Conservation (phyloP, 1,140 invertebrate genomes). For the Drosophila bifasciata region DNA sequence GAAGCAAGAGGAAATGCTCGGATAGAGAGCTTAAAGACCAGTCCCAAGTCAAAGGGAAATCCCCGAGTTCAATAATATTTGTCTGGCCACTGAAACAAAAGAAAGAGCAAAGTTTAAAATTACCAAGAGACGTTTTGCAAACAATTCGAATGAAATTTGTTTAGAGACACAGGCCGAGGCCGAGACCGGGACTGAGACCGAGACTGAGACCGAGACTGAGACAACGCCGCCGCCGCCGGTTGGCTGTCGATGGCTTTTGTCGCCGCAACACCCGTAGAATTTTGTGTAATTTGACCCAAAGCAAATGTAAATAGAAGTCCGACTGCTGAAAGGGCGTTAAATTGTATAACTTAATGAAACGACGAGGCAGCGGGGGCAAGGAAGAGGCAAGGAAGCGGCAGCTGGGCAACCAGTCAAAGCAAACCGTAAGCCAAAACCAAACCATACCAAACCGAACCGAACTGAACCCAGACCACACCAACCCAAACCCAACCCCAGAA, state of each 20-base stretch:
- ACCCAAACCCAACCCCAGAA: slow-evolving; percentile 30
- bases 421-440: slow-evolving; percentile 66
- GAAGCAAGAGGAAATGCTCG: slow-evolving; percentile 13
- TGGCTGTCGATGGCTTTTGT: slow-evolving; percentile 74
- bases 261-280: slow-evolving; percentile 81
- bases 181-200: not conserved
- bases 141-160: slow-evolving; percentile 73
- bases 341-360: slow-evolving; percentile 83
- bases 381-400: slow-evolving; percentile 4
- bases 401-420: slow-evolving; percentile 71
- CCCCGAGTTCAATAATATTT: slow-evolving; percentile 72
- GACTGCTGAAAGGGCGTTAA: slow-evolving; percentile 81
- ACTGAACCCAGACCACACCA: not conserved
- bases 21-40: slow-evolving; percentile 36
- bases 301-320: slow-evolving; percentile 81
- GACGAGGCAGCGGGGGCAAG: slow-evolving; percentile 24
- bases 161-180: slow-evolving; percentile 42
- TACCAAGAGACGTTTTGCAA: slow-evolving; percentile 63
- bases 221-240: slow-evolving; percentile 31
- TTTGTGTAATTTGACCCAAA: slow-evolving; percentile 83
- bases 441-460: slow-evolving; percentile 32
- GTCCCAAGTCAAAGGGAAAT: not conserved
- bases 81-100: slow-evolving; percentile 55
- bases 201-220: slow-evolving; percentile 23
- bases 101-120: slow-evolving; percentile 68